Base-by-base conservation (phyloP, 2,888 invertebrate genomes). In the Erebia epiphron region DNA sequence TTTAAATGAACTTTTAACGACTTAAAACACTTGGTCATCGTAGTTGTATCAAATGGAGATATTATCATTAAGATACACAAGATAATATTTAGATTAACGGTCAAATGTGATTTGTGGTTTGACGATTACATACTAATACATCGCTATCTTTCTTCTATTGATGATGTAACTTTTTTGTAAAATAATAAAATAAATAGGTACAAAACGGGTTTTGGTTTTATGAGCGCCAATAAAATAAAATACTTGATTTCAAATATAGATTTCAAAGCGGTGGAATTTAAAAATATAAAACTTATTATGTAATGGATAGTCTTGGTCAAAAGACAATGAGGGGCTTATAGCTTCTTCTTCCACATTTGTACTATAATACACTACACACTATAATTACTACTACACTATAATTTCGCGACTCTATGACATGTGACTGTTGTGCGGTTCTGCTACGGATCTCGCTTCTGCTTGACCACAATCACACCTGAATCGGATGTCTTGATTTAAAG, bases 1-100 rank as follows among this genome's bases (percentile, higher is more conserved):
- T 93, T 90, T 91, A 92, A 91, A 90, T 89, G 86, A 90, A 89
- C 86, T 86, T 87, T 88, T 87, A 89, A 91, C 83, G 86, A 90
- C 84, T 84, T 84, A 79, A 76, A 80, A 77, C 76, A 78, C 80
- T 80, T 71, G 69, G 67, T 75, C 75, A 66, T 68, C 73, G 72
- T 57, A 41, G 58, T 60, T 58, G 65, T 63, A 68, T 64, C 43
- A 50, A 68, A 72, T 72, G 66, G 58, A 74, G 65, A 70, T 69
- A 58, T 69, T 75, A 35, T 58, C 66, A 69, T 62, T 66, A 68
- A 46, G 56, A 68, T 65, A 49, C 49, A 49, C 13, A 21, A 46
- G 62, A 62, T 62, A 46, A 62, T 52, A 66, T 58, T 65, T 60
- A 67, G 66, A 57, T 56, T 66, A 66, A 66, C 52, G 21, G 64